Conservation (phyloP, 2,113 vertebrate species). For the Psammodynastes pulverulentus region DNA sequence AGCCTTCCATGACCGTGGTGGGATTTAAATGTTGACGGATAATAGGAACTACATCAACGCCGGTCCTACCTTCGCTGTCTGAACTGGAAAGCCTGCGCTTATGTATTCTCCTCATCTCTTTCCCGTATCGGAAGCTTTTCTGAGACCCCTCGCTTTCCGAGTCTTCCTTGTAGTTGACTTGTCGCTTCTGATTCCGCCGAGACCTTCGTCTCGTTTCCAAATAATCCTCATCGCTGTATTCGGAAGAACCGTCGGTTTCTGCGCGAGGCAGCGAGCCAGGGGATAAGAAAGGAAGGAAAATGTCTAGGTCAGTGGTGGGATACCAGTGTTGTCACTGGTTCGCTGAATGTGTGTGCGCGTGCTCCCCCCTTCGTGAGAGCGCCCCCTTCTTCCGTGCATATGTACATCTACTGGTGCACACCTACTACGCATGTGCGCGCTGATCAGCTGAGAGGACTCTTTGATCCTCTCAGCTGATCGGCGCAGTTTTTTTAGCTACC, state of each 20-base stretch:
- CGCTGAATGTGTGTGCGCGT: no score
- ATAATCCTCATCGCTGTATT: constrained; percentile 86
- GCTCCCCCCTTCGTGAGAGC: no score
- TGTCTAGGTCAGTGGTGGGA: no score
- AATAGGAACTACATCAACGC: neutral
- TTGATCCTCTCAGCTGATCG: no score
- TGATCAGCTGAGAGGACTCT: no score
- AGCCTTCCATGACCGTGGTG: neutral
- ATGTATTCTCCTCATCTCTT: constrained; percentile 73
- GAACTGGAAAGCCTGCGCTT: constrained; percentile 88
- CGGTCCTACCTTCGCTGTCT: constrained; percentile 84
- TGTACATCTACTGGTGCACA: no score
- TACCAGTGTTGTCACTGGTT: no score
- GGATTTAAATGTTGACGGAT: neutral
- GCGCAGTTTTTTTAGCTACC: no score
- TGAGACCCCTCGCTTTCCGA: constrained; percentile 89
- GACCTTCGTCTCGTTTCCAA: constrained; percentile 85
- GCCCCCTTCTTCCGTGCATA: no score
- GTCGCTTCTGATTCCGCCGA: constrained; percentile 86
- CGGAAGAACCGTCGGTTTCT: constrained; percentile 86
- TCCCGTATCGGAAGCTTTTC: constrained; percentile 72
- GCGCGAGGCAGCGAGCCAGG: neutral
- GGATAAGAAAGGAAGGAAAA: neutral
- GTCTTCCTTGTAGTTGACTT: constrained; percentile 97
- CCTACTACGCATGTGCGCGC: no score